These are phyloP conservation scores for Selenia dentaria DNA, from an alignment of 2,888 invertebrate genomes.

Conservation along the genomic window DNA sequence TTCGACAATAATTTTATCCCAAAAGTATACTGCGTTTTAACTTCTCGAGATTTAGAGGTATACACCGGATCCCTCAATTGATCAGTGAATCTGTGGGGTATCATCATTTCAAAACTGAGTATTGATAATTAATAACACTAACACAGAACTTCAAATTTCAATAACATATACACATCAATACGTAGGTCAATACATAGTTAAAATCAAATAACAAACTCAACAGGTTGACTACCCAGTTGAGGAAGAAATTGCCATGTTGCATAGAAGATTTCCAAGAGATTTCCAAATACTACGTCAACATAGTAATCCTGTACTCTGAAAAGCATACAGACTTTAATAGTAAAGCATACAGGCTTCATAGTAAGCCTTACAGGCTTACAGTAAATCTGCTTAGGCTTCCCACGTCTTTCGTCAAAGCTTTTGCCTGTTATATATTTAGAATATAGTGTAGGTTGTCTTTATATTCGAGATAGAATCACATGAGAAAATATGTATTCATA, in stretches of 20 bases:
- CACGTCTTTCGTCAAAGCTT: slow-evolving; percentile 13
- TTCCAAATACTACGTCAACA: slow-evolving; percentile 29
- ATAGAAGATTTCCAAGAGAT: slow-evolving; percentile 21
- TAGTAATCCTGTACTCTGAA: slow-evolving; percentile 29
- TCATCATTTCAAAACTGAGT: too few relatives aligned
- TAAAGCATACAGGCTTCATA: slow-evolving; percentile 21
- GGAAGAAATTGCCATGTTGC: slow-evolving; percentile 4
- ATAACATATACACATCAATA: too few relatives aligned
- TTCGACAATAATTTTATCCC: too few relatives aligned
- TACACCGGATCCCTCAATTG: too few relatives aligned
- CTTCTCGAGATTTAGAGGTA: too few relatives aligned
- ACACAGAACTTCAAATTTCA: too few relatives aligned
- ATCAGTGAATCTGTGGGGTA: too few relatives aligned
- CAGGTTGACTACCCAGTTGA: slow-evolving; percentile 14
- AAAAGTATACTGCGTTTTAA: too few relatives aligned
- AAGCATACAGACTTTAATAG: slow-evolving; percentile 26
- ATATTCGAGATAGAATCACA: neutral
- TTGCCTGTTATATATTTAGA: slow-evolving; percentile 8
- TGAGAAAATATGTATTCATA: too few relatives aligned
- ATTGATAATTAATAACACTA: too few relatives aligned
- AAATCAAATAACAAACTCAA: slow-evolving; percentile 15
- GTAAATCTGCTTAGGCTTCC: slow-evolving; percentile 26
- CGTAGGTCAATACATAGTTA: too few relatives aligned
- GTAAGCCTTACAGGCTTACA: slow-evolving; percentile 27
- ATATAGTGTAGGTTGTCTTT: slow-evolving; percentile 7